Percentiles rank a stretch among this genome's conserved stretches.
Conservation (phyloP, 2,113 vertebrate genomes). For the Cygnus buccinator region DNA sequence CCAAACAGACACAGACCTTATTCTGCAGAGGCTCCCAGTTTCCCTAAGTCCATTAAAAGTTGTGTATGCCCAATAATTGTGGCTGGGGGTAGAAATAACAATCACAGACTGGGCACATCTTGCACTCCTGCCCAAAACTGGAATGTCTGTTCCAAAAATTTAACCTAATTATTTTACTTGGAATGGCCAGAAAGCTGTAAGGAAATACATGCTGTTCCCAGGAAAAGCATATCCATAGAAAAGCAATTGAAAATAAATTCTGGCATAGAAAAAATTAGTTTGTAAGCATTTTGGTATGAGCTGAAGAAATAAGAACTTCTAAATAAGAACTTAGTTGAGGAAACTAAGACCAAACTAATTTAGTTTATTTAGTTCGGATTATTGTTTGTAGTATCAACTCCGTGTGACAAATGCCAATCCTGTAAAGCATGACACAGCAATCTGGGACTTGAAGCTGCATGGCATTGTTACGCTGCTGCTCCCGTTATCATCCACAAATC, state of each 20-base stretch:
- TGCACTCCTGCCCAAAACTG: background rate
- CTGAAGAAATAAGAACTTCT: background rate
- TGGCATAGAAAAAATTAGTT: background rate
- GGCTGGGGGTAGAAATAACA: background rate
- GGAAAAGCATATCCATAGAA: background rate
- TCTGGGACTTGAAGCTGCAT: background rate
- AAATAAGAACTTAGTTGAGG: background rate
- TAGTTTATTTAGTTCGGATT: background rate
- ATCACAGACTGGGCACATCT: background rate
- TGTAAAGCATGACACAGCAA: background rate
- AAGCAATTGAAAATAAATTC: background rate
- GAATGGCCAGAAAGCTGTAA: background rate
- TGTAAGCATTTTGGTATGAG: background rate
- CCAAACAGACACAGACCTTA: background rate
- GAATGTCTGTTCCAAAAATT: background rate
- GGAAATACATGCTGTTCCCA: background rate
- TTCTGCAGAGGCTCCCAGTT: background rate
- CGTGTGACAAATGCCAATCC: background rate
- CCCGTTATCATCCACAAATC: background rate
- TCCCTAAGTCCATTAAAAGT: accelerated
- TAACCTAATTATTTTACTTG: background rate
- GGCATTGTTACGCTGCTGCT: background rate
- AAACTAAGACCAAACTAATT: background rate
- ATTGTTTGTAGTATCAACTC: accelerated
- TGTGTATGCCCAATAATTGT: background rate